Base-by-base conservation (phyloP, 1,140 invertebrate genomes). In the Drosophila novamexicana region DNA sequence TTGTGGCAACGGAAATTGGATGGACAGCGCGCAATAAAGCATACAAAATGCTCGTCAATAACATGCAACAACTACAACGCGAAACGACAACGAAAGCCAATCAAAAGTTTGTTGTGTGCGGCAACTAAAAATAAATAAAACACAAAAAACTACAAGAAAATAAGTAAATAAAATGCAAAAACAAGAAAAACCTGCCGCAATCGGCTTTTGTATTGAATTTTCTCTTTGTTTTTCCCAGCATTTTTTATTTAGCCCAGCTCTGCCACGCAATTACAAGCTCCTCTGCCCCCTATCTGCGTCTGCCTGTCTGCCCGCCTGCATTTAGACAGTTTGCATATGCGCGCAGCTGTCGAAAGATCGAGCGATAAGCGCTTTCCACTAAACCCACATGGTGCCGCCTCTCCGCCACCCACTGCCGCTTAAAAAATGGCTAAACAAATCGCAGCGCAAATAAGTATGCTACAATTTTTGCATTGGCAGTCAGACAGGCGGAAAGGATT, bases 21-120 rank as follows among this genome's bases (percentile, higher is more conserved):
- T 72, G 77, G 80, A 80, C 84, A 80, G 73, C 69, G 62, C 50
- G 44, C 69, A 85, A 88, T 86, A 86, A 86, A 86, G 76, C 76
- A 86, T 67, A 82, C 75, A 88, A 70, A 88, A 86, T 79, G 66
- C 70, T 75, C 83, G 79, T 88, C 82, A 86, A 86, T 86, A 82
- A 74, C 81, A 75, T 65, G 71, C 64, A 73, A 71, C 67, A 74
- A 64, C 62, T 54, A 22, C 68, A 62, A 56, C 75, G 42, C 37
- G 59, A 70, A 80, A 65, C 67, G 34, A 65, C 39, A 59, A 16
- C 18, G 37, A 50, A 88, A 85, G 75, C 83, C 82, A 85, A 85
- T 85, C 76, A 79, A 88, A 85, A 85, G 59, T 88, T 85, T 75
- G 61, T 42, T 66, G 56, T 66, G 56, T 61, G 50, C 39, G 39